A percentile compares a stretch with the other conserved stretches of the same genome.
Evolutionary conservation across 2,888 invertebrate species (phyloP).

Genomic region (Zelleria hepariella): DNA sequence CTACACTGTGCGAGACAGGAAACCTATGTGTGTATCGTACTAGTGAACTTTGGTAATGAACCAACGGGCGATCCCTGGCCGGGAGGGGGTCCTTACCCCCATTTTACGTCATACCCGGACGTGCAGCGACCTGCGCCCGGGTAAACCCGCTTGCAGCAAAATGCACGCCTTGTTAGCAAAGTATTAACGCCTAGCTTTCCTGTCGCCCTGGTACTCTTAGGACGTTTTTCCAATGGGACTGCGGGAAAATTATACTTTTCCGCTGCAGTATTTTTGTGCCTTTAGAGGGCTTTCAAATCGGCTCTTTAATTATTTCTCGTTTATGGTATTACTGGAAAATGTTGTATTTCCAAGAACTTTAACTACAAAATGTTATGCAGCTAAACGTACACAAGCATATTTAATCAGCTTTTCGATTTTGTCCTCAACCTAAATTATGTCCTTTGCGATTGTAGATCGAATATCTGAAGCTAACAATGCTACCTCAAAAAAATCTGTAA

Average conservation of each 20-base stretch:
- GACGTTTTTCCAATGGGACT: background rate
- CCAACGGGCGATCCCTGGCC: slow-evolving; percentile 48
- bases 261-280: slow-evolving; percentile 4
- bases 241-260: slow-evolving; percentile 2
- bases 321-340: background rate
- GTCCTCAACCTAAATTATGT: no score
- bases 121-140: slow-evolving; percentile 51
- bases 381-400: no score
- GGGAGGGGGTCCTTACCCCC: slow-evolving; percentile 29
- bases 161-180: background rate
- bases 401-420: no score
- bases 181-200: background rate
- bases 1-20: background rate
- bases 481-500: no score
- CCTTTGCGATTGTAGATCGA: no score
- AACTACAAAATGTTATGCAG: no score
- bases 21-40: slow-evolving; percentile 48
- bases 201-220: background rate
- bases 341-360: no score
- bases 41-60: slow-evolving; percentile 72
- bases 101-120: slow-evolving; percentile 33
- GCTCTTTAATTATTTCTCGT: background rate
- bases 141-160: background rate
- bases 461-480: no score
- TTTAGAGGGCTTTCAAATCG: background rate